Evolutionary conservation across 2,797 vertebrate genomes (phyloP).

Genomic region (Microcaecilia unicolor): DNA sequence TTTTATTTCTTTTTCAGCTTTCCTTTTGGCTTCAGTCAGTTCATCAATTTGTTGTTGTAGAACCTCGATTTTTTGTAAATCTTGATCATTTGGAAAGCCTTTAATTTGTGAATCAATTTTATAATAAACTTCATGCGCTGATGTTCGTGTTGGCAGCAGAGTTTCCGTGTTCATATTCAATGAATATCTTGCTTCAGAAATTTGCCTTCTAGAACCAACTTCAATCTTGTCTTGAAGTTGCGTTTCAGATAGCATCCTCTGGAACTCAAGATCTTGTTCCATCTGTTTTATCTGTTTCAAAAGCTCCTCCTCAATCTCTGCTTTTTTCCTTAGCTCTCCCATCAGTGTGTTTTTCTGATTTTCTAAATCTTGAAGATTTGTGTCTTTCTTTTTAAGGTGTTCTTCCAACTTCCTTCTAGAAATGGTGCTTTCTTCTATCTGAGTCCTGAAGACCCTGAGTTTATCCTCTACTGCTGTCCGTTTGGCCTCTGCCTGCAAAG

Average conservation of each 20-base stretch:
- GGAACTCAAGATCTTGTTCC: conserved; percentile 47
- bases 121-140: background rate
- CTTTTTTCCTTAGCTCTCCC: conserved; percentile 58
- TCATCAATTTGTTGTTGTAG: conserved; percentile 66
- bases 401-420: conserved; percentile 72
- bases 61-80: conserved; percentile 45
- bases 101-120: conserved; percentile 20
- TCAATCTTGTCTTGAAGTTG: conserved; percentile 46
- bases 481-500: conserved; percentile 65
- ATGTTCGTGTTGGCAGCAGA: conserved; percentile 2
- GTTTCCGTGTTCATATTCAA: conserved; percentile 43
- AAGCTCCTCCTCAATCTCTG: conserved; percentile 52
- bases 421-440: conserved; percentile 60
- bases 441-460: conserved; percentile 53
- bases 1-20: conserved; percentile 67
- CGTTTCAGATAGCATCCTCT: conserved; percentile 38
- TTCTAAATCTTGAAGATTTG: conserved; percentile 57
- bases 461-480: conserved; percentile 55
- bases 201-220: conserved; percentile 37
- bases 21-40: conserved; percentile 61
- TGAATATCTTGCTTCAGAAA: conserved; percentile 36
- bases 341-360: conserved; percentile 52
- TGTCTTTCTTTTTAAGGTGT: conserved; percentile 65
- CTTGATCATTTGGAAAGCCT: conserved; percentile 35
- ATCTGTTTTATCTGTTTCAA: conserved; percentile 56